These are phyloP conservation scores for Pangasius mekongensis DNA, from an alignment of 2,797 vertebrate genomes.

Conservation along the genomic window DNA sequence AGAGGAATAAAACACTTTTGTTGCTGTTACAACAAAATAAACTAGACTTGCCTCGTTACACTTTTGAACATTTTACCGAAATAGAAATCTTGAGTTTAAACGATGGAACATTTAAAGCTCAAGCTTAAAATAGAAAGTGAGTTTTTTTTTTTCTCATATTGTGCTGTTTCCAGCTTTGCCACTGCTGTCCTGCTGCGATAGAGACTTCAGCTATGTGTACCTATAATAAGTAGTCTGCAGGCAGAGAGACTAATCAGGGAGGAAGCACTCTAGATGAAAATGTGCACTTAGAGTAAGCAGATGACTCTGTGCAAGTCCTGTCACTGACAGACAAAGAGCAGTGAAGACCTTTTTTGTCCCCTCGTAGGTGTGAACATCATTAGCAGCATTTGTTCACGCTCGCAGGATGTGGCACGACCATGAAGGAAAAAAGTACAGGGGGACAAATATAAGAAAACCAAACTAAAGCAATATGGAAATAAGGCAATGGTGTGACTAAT, in stretches of 20 bases:
- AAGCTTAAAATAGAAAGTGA: background rate
- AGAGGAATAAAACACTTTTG: background rate
- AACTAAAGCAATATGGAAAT: slow-evolving; percentile 74
- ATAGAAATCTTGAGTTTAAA: background rate
- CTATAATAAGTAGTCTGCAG: slow-evolving; percentile 16
- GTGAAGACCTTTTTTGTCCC: slow-evolving; percentile 65
- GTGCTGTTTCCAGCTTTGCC: background rate
- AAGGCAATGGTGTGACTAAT: slow-evolving; percentile 72
- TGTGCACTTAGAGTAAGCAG: slow-evolving; percentile 49
- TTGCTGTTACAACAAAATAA: background rate
- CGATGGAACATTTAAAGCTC: background rate
- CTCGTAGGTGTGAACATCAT: slow-evolving; percentile 74
- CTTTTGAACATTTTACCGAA: background rate
- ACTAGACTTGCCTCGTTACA: background rate
- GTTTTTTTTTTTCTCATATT: background rate
- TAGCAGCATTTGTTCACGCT: slow-evolving; percentile 61
- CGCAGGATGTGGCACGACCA: slow-evolving; percentile 59
- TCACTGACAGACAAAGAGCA: slow-evolving; percentile 61
- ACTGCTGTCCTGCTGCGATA: background rate
- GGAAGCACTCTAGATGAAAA: slow-evolving; percentile 49
- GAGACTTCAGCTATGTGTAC: background rate
- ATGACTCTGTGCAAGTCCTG: slow-evolving; percentile 62
- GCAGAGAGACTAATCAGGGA: slow-evolving; percentile 61
- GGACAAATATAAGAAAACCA: slow-evolving; percentile 11
- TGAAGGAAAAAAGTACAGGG: background rate